Evolutionary conservation across 2,888 invertebrate species (phyloP).

Genomic region (Orthonychiurus folsomi): DNA sequence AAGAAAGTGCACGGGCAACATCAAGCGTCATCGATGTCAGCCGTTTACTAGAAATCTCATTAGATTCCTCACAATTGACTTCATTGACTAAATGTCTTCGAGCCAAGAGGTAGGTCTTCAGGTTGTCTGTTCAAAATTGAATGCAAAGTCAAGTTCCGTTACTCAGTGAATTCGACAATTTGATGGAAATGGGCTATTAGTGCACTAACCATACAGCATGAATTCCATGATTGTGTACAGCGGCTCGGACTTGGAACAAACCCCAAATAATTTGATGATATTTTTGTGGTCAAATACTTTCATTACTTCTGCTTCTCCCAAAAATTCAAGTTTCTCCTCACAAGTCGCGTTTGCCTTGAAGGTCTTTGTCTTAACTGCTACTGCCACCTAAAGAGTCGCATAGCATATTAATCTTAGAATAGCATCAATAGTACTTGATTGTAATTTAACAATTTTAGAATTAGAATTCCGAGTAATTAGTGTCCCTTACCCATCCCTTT

Average conservation of each 20-base stretch:
- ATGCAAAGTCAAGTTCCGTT: constrained; percentile 1
- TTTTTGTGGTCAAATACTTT: constrained; percentile 85
- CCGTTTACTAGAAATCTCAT: constrained; percentile 67
- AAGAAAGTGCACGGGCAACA: constrained; percentile 72
- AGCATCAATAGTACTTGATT: too few species aligned
- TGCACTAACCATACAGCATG: constrained; percentile 64
- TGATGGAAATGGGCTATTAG: neutral
- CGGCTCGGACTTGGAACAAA: constrained; percentile 77
- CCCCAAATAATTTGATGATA: constrained; percentile 72
- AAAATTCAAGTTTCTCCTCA: constrained; percentile 81
- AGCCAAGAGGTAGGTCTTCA: constrained; percentile 78
- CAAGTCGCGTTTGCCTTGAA: constrained; percentile 70
- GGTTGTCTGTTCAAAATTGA: constrained; percentile 53
- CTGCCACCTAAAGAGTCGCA: constrained; percentile 49
- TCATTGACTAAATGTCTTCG: constrained; percentile 70
- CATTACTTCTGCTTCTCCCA: constrained; percentile 90
- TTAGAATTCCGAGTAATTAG: too few species aligned
- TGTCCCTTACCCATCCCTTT: constrained; percentile 62
- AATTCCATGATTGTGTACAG: constrained; percentile 89
- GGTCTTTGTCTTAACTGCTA: constrained; percentile 82
- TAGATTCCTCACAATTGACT: constrained; percentile 55
- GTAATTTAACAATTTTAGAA: too few species aligned
- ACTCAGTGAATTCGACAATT: constrained; percentile 1
- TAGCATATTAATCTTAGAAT: neutral
- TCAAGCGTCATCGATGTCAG: constrained; percentile 81